These are phyloP conservation scores for Pseudomyrmex concolor DNA, from an alignment of 1,140 invertebrate species.

Conservation along the genomic window DNA sequence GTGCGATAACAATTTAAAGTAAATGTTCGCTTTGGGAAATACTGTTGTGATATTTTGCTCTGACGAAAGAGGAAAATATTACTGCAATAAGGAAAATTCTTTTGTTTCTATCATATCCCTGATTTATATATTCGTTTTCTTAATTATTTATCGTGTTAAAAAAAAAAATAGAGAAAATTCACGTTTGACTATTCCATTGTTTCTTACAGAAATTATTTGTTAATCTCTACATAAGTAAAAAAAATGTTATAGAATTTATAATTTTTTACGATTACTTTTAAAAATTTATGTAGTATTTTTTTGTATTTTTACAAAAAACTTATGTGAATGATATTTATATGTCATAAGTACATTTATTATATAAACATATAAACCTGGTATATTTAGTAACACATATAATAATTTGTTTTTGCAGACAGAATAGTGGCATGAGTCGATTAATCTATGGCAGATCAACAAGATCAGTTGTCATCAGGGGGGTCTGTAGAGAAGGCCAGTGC, in stretches of 20 bases:
- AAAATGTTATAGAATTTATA: background rate
- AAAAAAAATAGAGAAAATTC: background rate
- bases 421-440: slow-evolving; percentile 86
- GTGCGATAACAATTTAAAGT: slow-evolving; percentile 18
- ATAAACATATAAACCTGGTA: background rate
- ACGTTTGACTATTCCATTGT: background rate
- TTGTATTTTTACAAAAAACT: background rate
- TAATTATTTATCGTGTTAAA: slow-evolving; percentile 13
- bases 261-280: background rate
- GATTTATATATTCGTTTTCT: background rate
- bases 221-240: background rate
- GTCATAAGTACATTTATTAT: background rate
- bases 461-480: slow-evolving; percentile 85
- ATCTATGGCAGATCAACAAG: slow-evolving; percentile 86
- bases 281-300: background rate
- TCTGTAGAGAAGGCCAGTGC: slow-evolving; percentile 85
- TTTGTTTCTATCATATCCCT: too few relatives aligned
- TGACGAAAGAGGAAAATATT: slow-evolving; percentile 13
- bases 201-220: background rate
- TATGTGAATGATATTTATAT: background rate
- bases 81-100: background rate
- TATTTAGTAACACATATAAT: slow-evolving; percentile 2
- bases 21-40: background rate
- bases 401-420: slow-evolving; percentile 80
- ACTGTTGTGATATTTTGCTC: slow-evolving; percentile 15